A percentile compares a stretch with the other conserved stretches of the same genome.
Evolutionary conservation across 2,888 invertebrate species (phyloP).

Genomic region (Acrobasis suavella): DNA sequence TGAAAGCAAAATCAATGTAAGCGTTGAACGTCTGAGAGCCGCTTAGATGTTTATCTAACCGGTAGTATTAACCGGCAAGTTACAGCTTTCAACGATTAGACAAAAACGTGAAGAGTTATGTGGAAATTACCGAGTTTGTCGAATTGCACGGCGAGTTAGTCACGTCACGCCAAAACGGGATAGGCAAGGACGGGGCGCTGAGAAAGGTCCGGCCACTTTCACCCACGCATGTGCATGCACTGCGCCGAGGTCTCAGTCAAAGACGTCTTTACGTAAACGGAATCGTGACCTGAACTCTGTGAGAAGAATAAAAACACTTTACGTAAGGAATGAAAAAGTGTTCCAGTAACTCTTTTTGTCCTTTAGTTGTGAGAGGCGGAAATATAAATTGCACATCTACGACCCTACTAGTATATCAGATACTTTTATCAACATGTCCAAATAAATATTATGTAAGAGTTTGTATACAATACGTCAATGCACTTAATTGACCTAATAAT

Average conservation of each 20-base stretch:
- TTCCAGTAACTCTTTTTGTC: no score
- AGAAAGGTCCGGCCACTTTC: conserved; percentile 32
- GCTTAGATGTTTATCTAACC: conserved; percentile 5
- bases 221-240: conserved; percentile 23
- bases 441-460: no score
- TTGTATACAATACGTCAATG: no score
- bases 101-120: conserved; percentile 11
- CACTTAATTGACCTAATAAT: no score
- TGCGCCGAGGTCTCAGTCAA: conserved; percentile 23
- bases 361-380: no score
- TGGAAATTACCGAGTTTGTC: conserved; percentile 14
- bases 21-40: background rate
- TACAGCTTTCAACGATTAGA: conserved; percentile 7
- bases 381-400: no score
- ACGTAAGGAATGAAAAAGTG: no score
- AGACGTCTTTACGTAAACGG: conserved; percentile 22
- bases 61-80: conserved; percentile 4
- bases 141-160: conserved; percentile 10
- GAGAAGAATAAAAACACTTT: background rate
- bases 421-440: no score
- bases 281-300: conserved; percentile 21
- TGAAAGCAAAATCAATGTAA: conserved; percentile 15
- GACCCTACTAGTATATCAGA: no score
- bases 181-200: conserved; percentile 26
- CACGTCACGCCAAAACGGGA: conserved; percentile 32